Evolutionary conservation across 1,140 invertebrate genomes (phyloP), one percentile per base, ranked within the genome.

Genomic region (Cecropterus lyciades): DNA sequence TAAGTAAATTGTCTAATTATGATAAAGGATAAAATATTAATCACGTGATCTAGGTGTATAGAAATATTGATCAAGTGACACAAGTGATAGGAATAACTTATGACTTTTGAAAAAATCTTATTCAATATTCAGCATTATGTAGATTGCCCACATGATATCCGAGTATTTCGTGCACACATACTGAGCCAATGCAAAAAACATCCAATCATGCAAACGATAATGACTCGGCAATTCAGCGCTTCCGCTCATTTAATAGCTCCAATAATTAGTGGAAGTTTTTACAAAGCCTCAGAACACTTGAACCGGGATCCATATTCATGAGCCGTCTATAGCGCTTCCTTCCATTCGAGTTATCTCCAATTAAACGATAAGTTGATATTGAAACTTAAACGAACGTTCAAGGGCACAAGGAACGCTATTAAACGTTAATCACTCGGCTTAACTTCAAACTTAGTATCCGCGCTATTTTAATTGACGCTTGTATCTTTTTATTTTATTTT

Each of bases 241-340:
- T 33, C 43, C 42, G 43, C 20, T 30, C 7, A 40, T 60, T 60
- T 60, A 67, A 60, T 48, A 52, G 43, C 56, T 24, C 43, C 56
- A 60, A 43, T 67, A 48, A 53, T 30, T 48, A 67, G 37, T 62
- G 40, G 40, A 55, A 52, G 56, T 67, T 67, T 67, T 67, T 67
- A 62, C 49, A 67, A 62, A 60, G 65, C 59, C 49, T 14, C 57
- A 16, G 56, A 62, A 67, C 65, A 62, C 65, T 67, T 46, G 15
- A 45, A 45, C 15, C 16, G 10, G 27, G 11, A 37, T 37, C 33
- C 33, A 37, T 37, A 37, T 37, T 37, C 33, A 37, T 37, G 33
- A 37, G 11, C 4, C 33, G 10, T 37, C 33, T n/a, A 37, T 11
- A 37, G 33, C 33, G 33, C n/a, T 37, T 37, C 10, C 10, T 37